Evolutionary conservation across 1,140 invertebrate species (phyloP).

Genomic region (Nixonia krombeini): DNA sequence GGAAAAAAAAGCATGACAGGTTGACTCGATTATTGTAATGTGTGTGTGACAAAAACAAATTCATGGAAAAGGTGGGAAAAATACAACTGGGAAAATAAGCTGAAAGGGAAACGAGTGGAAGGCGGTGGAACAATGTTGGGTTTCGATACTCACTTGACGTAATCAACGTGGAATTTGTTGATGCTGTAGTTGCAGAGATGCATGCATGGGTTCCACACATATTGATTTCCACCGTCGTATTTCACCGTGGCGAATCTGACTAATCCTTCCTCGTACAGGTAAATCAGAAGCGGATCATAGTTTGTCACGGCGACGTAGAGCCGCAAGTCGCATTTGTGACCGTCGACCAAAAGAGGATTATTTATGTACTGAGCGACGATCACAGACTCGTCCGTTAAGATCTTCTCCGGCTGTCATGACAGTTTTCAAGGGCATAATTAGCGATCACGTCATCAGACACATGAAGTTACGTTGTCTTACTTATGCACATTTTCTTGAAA

Average conservation of each 20-base stretch:
- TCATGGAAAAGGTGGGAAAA: too few relatives aligned
- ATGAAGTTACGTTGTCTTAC: too few relatives aligned
- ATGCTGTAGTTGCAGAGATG: constrained; percentile 96
- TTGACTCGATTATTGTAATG: too few relatives aligned
- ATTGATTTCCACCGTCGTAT: constrained; percentile 84
- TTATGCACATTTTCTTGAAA: too few relatives aligned
- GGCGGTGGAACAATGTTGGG: too few relatives aligned
- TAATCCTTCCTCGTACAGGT: constrained; percentile 89
- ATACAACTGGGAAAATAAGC: too few relatives aligned
- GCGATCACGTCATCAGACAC: not conserved
- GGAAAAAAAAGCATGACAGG: too few relatives aligned
- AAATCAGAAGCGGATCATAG: constrained; percentile 87
- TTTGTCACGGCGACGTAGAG: constrained; percentile 89
- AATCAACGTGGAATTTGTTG: constrained; percentile 93
- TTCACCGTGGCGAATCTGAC: constrained; percentile 90
- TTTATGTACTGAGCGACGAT: constrained; percentile 94
- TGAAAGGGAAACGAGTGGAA: too few relatives aligned
- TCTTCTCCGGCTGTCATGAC: constrained; percentile 87
- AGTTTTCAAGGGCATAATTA: constrained; percentile 39
- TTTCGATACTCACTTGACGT: constrained; percentile 82
- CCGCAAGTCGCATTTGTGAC: constrained; percentile 93
- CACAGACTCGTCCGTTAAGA: constrained; percentile 90
- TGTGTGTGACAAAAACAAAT: too few relatives aligned
- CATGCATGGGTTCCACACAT: constrained; percentile 92
- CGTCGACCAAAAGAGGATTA: constrained; percentile 94